Base-by-base conservation (phyloP, 2,113 vertebrate genomes). In the Rhea pennata region DNA sequence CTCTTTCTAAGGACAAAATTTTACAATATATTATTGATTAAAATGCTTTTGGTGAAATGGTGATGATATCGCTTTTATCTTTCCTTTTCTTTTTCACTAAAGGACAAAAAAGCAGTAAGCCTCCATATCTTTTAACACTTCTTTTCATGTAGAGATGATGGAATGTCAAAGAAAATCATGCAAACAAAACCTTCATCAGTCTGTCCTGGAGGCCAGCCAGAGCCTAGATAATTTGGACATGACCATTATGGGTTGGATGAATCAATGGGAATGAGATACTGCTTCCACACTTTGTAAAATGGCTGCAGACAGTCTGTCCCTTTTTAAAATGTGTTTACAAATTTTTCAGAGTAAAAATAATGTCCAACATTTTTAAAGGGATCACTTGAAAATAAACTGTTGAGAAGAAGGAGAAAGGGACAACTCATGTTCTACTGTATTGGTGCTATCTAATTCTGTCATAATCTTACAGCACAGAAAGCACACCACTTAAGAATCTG, bases 191-290 rank as follows among this genome's bases (percentile, higher is more conserved):
- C 69, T 71, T 94, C 83, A 92, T 78, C 93, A 96, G 88, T 62
- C 83, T 92, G 79, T 75, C 72, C 92, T 95, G 88, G 95, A 96
- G 85, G 79, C 51, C 92, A 93, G 95, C 90, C 95, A 95, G 88
- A 67, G 72, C 71, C 71, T 31, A 56, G 76, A 92, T 78, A 74
- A 90, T 96, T 94, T 94, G 92, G 88, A 94, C 85, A 96, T 90
- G 72, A 59, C 29, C 31, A 11, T 7, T 12, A 80, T 67, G 73
- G 79, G 85, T 48, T 2, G 22, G 42, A 84, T 72, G 65, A 88
- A 81, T 29, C 76, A 88, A 36, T 81, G 80, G 85, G 72, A 93
- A 94, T 12, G 64, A 92, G 16, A 26, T 71, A 26, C 56, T 51
- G 79, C 24, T 88, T 93, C 83, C 90, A 96, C 69, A 65, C 48